These are phyloP conservation scores for Hydrophis major DNA, from an alignment of 2,797 vertebrate genomes.

Conservation along the genomic window DNA sequence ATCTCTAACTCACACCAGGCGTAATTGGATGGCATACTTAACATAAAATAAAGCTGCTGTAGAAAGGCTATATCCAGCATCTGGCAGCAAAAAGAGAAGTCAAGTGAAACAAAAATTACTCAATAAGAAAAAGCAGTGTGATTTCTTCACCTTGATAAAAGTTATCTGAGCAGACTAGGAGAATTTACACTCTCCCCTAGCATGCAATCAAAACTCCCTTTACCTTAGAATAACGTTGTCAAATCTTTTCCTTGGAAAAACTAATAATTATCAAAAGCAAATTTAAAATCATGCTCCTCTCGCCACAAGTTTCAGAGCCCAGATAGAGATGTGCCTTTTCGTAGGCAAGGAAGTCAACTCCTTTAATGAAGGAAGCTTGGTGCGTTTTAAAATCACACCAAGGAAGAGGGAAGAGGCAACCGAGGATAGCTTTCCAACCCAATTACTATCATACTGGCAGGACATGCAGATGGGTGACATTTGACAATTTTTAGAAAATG, in stretches of 20 bases:
- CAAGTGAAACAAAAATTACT: neutral
- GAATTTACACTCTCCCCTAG: rapidly evolving
- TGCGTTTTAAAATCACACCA: conserved; percentile 10
- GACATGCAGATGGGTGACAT: conserved; percentile 62
- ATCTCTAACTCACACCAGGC: neutral
- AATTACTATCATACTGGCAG: conserved; percentile 55
- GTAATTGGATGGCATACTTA: conserved; percentile 4
- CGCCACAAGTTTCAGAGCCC: neutral
- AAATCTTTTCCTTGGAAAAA: neutral
- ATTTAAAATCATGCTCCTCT: neutral
- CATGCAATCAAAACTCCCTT: neutral
- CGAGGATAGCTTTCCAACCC: conserved; percentile 53
- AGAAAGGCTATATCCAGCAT: neutral
- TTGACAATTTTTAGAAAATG: conserved; percentile 59
- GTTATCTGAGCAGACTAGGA: neutral
- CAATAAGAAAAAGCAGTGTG: neutral
- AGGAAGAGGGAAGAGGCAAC: conserved; percentile 32
- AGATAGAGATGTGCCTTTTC: conserved; percentile 7
- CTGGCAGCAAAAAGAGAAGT: neutral
- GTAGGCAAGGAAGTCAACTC: neutral
- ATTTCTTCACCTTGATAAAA: neutral
- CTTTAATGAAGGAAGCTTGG: neutral
- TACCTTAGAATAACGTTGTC: neutral
- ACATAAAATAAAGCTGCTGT: conserved; percentile 1
- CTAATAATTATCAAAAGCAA: conserved; percentile 12